Base-by-base conservation (phyloP, 2,113 vertebrate species). In the Pogonocichla stellata region DNA sequence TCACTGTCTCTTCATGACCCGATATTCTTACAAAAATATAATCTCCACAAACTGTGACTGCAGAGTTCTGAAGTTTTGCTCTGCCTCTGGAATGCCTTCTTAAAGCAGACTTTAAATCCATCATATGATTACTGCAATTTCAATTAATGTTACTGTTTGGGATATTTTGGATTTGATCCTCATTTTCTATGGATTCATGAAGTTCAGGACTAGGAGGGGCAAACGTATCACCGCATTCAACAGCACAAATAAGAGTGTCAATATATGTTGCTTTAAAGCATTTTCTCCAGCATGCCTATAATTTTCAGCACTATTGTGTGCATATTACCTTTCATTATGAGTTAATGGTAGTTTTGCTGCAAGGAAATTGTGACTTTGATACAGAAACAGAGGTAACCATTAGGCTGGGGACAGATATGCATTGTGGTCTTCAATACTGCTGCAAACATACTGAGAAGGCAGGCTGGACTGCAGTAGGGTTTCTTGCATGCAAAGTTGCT, bases 371-470 rank as follows among this genome's bases (percentile, higher is more conserved):
- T 86, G 65, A 36, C 53, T 94, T 73, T 79, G 43, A 88, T 74
- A 84, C 19, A 85, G 69, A 92, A 94, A 36, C 36, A 82, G 71
- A 61, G 16, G 12, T 66, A 77, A 23, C 62, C 5, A 5, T 66
- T 62, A 47, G 42, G 38, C 9, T 80, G 34, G 58, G 40, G 75
- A 33, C 34, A 83, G 45, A 40, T 73, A 29, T 95, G 86, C 80
- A 66, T 80, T 92, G 90, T 90, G 79, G 60, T 86, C 90, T 95
- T 94, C 24, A 82, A 26, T 80, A 61, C 64, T 97, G 90, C 89
- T 98, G 96, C 97, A 97, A 96, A 94, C 82, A 43, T 92, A 95
- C 93, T 95, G 97, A 94, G 72, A 96, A 88, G 83, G 65, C 74
- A 87, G 36, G n/a, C 75, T 95, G 88, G 53, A 75, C 88, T 87